These are phyloP conservation scores for Sycophaga agraensis DNA, from an alignment of 1,140 invertebrate species.

Conservation along the genomic window DNA sequence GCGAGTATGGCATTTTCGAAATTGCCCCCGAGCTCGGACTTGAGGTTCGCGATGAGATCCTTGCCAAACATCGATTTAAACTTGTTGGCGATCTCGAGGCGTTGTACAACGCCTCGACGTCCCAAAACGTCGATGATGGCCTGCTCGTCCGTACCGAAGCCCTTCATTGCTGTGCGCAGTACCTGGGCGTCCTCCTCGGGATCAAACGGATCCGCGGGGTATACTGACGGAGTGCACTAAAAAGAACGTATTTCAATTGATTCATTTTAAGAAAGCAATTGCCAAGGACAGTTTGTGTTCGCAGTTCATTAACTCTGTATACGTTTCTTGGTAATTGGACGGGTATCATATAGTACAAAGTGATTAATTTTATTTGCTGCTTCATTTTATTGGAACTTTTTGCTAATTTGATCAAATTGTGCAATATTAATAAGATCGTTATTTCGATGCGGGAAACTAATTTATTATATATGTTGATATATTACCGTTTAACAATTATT, in stretches of 20 bases:
- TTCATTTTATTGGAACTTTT: no score
- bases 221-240: slow-evolving; percentile 84
- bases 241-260: no score
- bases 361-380: not conserved
- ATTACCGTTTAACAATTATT: no score
- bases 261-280: not conserved
- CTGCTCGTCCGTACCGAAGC: slow-evolving; percentile 89
- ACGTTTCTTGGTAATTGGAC: not conserved
- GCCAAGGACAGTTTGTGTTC: not conserved
- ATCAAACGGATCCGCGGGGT: slow-evolving; percentile 81
- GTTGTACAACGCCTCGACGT: slow-evolving; percentile 82
- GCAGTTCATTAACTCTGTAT: not conserved
- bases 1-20: slow-evolving; percentile 86
- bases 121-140: slow-evolving; percentile 88
- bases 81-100: slow-evolving; percentile 83
- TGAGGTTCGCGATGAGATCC: slow-evolving; percentile 84
- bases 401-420: no score
- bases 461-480: no score
- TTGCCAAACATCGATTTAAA: slow-evolving; percentile 97
- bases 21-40: slow-evolving; percentile 85
- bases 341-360: not conserved
- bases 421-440: no score
- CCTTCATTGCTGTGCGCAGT: slow-evolving; percentile 91
- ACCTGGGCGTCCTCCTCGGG: slow-evolving; percentile 82
- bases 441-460: no score